phyloP scores from a whole-genome alignment of 2,797 vertebrate species.

The Hydrolagus colliei region DNA sequence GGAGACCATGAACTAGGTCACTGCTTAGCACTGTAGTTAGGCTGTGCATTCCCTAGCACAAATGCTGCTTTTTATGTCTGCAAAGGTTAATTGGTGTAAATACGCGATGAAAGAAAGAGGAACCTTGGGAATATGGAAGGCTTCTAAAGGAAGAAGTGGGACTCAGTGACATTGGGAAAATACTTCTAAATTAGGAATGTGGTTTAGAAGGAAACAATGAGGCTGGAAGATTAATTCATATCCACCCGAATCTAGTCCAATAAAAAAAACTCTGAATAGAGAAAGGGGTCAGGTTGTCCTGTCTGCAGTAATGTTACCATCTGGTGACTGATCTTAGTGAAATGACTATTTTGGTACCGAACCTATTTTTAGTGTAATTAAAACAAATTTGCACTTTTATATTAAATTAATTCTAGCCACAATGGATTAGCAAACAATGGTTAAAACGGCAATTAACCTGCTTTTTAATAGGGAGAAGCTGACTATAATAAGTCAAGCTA shows the following conservation, averaged over 20 bases:
- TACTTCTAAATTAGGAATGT: constrained; percentile 17
- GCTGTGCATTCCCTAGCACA: not conserved
- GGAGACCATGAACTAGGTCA: constrained; percentile 17
- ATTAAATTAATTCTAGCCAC: not conserved
- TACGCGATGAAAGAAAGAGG: not conserved
- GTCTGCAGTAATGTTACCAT: not conserved
- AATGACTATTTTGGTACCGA: not conserved
- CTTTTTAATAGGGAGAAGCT: not conserved
- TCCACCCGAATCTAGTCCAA: not conserved
- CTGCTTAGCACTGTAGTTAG: not conserved
- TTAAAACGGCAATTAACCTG: not conserved
- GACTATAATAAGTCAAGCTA: not conserved
- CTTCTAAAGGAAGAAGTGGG: constrained; percentile 21
- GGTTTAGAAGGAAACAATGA: constrained; percentile 16
- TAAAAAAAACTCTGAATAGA: not conserved
- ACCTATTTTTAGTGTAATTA: not conserved
- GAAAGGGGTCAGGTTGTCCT: not conserved
- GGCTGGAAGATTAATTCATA: not conserved
- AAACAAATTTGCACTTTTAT: not conserved
- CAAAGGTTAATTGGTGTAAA: constrained; percentile 1
- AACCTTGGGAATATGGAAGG: constrained; percentile 7
- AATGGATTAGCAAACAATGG: not conserved
- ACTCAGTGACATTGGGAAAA: constrained; percentile 2
- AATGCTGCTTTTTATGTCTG: constrained; percentile 25
- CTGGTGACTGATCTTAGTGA: not conserved